These are phyloP conservation scores for Archegozetes longisetosus DNA, from an alignment of 1,140 invertebrate species.

Conservation along the genomic window DNA sequence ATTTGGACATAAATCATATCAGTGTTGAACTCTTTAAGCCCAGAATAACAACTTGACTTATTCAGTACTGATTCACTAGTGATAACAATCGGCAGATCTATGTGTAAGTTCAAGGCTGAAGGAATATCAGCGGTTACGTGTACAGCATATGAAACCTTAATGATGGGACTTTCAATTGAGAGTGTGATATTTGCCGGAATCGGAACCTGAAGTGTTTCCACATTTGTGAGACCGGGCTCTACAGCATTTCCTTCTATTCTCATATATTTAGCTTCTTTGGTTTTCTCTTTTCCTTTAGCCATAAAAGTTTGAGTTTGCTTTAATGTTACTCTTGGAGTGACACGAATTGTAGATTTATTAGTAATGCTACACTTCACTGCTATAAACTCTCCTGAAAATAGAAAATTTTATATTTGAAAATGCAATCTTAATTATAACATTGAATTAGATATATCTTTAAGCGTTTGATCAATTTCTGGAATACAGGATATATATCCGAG, in stretches of 20 bases:
- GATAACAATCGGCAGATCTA: not conserved
- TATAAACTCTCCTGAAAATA: not conserved
- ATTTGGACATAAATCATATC: not conserved
- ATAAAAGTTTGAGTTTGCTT: not conserved
- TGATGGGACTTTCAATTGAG: not conserved
- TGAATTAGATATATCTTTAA: too few species aligned
- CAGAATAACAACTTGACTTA: not conserved
- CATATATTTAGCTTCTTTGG: not conserved
- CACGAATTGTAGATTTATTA: not conserved
- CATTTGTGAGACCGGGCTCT: not conserved
- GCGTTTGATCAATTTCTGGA: too few species aligned
- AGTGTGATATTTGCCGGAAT: not conserved
- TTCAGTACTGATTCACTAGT: not conserved
- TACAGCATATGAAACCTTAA: not conserved
- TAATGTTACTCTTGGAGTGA: not conserved
- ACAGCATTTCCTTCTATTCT: not conserved
- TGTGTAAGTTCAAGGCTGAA: not conserved
- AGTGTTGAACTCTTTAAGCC: not conserved
- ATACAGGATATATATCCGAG: too few species aligned
- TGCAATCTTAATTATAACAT: too few species aligned
- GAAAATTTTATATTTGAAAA: too few species aligned
- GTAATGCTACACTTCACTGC: not conserved
- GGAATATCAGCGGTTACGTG: not conserved
- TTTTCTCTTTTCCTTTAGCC: not conserved
- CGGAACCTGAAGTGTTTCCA: not conserved